Conservation (phyloP, 2,888 invertebrate genomes). For the Pachliopta kotzebuea region DNA sequence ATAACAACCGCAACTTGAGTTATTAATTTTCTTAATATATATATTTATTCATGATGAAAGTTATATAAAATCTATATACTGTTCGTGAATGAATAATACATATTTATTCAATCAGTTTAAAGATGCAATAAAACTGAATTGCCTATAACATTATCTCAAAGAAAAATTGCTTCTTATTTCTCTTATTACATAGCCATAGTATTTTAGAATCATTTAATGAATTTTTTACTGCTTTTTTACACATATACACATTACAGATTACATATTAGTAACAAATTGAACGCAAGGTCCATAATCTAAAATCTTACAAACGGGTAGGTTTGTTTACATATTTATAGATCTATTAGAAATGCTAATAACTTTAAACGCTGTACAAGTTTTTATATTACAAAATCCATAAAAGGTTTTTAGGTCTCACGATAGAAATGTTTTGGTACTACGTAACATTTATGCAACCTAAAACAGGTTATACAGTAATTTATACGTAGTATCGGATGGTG, state of each 20-base stretch:
- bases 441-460: constrained; percentile 8
- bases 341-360: not conserved
- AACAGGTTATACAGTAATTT: constrained; percentile 1
- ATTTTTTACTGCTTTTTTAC: not conserved
- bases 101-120: not conserved
- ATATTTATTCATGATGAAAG: not conserved
- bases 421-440: constrained; percentile 10
- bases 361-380: not conserved
- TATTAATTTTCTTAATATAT: no score
- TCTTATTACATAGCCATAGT: not conserved
- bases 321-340: no score
- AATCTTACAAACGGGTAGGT: not conserved
- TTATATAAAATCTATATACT: not conserved
- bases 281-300: not conserved
- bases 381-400: not conserved
- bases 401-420: not conserved
- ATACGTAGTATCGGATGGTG: not conserved
- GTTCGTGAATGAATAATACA: not conserved
- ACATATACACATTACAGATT: not conserved
- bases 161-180: not conserved
- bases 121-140: not conserved
- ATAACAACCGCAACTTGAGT: no score
- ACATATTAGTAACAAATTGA: not conserved
- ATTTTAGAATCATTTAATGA: not conserved
- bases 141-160: not conserved